Evolutionary conservation across 1,140 invertebrate species (phyloP), one percentile per base, ranked within the genome.

Genomic region (Diorhabda carinulata): DNA sequence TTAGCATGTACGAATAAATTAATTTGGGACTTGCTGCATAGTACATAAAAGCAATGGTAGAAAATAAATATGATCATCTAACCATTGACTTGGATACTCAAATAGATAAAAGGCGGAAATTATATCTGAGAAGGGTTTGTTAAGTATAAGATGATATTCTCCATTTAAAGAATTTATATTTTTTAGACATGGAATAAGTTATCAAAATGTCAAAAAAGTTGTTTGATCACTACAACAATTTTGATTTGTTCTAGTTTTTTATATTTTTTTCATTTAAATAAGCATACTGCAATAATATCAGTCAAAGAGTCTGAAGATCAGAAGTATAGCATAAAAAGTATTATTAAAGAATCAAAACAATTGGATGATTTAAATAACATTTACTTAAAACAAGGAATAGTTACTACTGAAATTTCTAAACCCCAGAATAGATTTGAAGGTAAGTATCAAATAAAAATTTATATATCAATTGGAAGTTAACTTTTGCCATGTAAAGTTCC

Each of bases 101-200:
- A 8, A 52, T n/a, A 8, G 47, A 52, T 52, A 52, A 52, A 52
- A 52, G n/a, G n/a, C 47, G 47, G 47, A 52, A 52, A 52, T 52
- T 52, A 52, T n/a, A n/a, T 52, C n/a, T 52, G 6, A 3, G 47
- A 52, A 52, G 47, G 47, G 47, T 52, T 52, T 8, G 4, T 52
- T 5, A 52, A 52, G 47, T 6, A 52, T 5, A 52, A 52, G 47
- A 52, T 52, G 47, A 6, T 52, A 6, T 52, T 9, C 5, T 5
- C 47, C 1, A 52, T 9, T 68, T 59, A 68, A 70, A 7, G 43
- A 57, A 61, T 70, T 57, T 45, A 66, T 74, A 70, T 71, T 76
- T 84, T 85, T 44, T 75, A 94, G 92, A 84, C 87, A 80, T 94
- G 92, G 93, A 92, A 93, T 77, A 89, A 92, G 75, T 79, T 94